Conservation (phyloP, 2,888 invertebrate genomes). For the Phyto melanocephala region DNA sequence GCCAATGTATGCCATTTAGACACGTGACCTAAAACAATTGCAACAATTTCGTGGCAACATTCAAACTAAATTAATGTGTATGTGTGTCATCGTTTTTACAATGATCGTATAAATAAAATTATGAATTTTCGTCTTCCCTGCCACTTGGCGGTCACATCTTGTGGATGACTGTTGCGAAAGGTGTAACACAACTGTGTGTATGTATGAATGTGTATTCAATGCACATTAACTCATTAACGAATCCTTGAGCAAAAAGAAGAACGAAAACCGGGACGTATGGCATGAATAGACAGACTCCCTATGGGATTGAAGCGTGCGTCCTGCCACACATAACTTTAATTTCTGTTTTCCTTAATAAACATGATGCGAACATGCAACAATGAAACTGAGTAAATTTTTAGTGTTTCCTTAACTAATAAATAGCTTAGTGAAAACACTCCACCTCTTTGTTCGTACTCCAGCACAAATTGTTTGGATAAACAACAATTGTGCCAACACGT, state of each 20-base stretch:
- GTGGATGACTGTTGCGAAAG: conserved; percentile 27
- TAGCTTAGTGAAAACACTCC: conserved; percentile 52
- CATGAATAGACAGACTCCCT: conserved; percentile 40
- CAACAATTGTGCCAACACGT: conserved; percentile 76
- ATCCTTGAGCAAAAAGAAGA: background rate
- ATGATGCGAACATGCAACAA: conserved; percentile 21
- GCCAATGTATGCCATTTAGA: conserved; percentile 70
- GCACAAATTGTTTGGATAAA: conserved; percentile 77
- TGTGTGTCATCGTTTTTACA: conserved; percentile 44
- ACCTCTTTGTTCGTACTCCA: conserved; percentile 26
- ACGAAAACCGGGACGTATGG: conserved; percentile 46
- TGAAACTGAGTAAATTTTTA: conserved; percentile 43
- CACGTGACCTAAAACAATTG: conserved; percentile 76
- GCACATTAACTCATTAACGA: conserved; percentile 51
- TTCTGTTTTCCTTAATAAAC: conserved; percentile 63
- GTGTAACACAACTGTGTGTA: background rate
- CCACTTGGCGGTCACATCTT: conserved; percentile 64
- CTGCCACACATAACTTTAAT: conserved; percentile 58
- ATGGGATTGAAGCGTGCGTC: conserved; percentile 40
- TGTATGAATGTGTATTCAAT: conserved; percentile 11
- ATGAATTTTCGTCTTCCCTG: conserved; percentile 26
- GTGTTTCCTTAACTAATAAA: conserved; percentile 69
- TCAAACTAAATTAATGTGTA: conserved; percentile 52
- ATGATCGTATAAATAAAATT: conserved; percentile 14
- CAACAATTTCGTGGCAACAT: conserved; percentile 71